Conservation (phyloP, 2,888 invertebrate species). For the Andrena dorsata region DNA sequence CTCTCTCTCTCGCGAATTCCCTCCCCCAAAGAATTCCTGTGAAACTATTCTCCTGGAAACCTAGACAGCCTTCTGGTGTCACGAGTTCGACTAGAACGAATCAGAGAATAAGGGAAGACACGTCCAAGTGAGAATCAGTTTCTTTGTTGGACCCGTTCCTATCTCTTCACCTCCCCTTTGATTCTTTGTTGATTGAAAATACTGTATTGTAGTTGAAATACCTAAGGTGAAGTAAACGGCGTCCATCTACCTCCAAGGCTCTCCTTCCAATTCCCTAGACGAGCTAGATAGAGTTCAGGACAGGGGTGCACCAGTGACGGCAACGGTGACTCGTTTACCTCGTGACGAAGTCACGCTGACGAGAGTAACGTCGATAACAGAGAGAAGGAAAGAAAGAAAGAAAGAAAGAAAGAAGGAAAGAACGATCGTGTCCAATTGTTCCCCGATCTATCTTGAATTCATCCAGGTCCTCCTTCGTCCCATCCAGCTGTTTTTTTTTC, state of each 20-base stretch:
- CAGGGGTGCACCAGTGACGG: conserved; percentile 29
- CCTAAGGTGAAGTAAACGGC: neutral
- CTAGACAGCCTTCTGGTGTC: conserved; percentile 37
- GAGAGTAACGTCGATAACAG: conserved; percentile 32
- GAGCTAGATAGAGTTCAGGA: conserved; percentile 13
- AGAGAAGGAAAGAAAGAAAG: conserved; percentile 61
- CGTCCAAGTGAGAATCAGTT: conserved; percentile 11
- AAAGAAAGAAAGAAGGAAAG: conserved; percentile 56
- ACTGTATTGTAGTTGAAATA: neutral
- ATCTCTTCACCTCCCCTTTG: neutral
- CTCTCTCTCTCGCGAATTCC: too few relatives aligned
- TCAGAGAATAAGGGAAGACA: neutral
- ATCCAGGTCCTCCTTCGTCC: neutral
- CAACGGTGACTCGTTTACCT: conserved; percentile 9
- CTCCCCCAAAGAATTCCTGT: neutral
- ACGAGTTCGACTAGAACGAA: conserved; percentile 15
- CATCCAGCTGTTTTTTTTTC: neutral
- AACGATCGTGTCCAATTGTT: conserved; percentile 39
- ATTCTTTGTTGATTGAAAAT: neutral
- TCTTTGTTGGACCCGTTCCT: neutral
- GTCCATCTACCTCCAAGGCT: conserved; percentile 7
- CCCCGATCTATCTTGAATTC: conserved; percentile 29
- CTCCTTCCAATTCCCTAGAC: neutral
- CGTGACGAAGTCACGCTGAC: neutral
- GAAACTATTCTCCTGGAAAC: conserved; percentile 45